Evolutionary conservation across 2,888 invertebrate genomes (phyloP).

Genomic region (Lumbricus terrestris): DNA sequence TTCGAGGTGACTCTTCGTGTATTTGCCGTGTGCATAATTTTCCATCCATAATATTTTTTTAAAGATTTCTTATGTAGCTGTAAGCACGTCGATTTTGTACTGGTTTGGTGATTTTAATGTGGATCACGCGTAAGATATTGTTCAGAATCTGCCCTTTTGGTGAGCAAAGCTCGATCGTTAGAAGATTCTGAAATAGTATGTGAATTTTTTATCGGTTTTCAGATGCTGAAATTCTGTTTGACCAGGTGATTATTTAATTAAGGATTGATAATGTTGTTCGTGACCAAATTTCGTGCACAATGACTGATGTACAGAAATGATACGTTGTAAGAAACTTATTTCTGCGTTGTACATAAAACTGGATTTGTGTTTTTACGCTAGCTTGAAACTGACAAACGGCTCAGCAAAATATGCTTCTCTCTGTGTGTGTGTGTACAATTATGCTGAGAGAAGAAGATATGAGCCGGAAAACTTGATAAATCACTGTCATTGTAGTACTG

Average conservation of each 20-base stretch:
- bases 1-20: neutral
- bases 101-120: neutral
- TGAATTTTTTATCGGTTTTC: neutral
- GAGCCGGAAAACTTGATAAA: neutral
- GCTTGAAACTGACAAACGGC: neutral
- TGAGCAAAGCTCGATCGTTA: neutral
- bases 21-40: neutral
- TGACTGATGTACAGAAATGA: neutral
- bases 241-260: neutral
- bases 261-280: neutral
- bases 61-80: neutral
- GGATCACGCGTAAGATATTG: neutral
- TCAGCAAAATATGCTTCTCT: neutral
- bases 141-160: neutral
- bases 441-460: neutral
- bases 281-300: neutral
- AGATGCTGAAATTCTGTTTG: neutral
- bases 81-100: neutral
- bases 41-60: slow-evolving; percentile 3
- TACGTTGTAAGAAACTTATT: neutral
- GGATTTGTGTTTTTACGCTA: neutral
- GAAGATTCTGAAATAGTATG: neutral
- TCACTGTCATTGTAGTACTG: neutral
- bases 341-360: neutral
- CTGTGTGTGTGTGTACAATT: neutral